Evolutionary conservation across 2,888 invertebrate genomes (phyloP).

Genomic region (Aphelenchoides bicaudatus): DNA sequence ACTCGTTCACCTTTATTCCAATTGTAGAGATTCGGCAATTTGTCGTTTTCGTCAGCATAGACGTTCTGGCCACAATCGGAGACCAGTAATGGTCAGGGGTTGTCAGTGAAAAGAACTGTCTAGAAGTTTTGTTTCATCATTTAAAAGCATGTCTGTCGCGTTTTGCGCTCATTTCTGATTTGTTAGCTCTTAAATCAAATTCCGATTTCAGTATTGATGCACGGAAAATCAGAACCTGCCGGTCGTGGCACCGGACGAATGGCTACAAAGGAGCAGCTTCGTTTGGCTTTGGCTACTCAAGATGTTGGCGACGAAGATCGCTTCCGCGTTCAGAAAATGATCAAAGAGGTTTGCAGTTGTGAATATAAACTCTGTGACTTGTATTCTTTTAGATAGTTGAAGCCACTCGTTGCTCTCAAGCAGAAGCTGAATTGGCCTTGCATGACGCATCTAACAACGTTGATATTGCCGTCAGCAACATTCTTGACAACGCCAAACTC

Average conservation of each 20-base stretch:
- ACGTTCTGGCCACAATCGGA: no score
- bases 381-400: constrained; percentile 49
- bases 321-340: constrained; percentile 21
- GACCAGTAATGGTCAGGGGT: no score
- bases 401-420: constrained; percentile 48
- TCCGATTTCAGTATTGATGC: constrained; percentile 29
- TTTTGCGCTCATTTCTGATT: constrained; percentile 1
- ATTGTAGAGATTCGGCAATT: no score
- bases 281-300: constrained; percentile 39
- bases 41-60: no score
- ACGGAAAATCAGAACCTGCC: constrained; percentile 36
- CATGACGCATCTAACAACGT: constrained; percentile 48
- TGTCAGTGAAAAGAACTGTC: no score
- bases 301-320: constrained; percentile 14
- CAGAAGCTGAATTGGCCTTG: constrained; percentile 53
- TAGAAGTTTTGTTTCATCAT: no score
- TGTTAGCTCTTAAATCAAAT: neutral
- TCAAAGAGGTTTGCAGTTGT: constrained; percentile 22
- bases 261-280: constrained; percentile 40
- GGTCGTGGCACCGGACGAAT: constrained; percentile 17
- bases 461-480: constrained; percentile 44
- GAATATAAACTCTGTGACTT: neutral
- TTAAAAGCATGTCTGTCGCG: no score
- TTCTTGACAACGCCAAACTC: constrained; percentile 36
- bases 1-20: no score